A percentile compares a stretch with the other conserved stretches of the same genome.
These are phyloP conservation scores for Salticus scenicus DNA, from an alignment of 2,888 invertebrate species.

Conservation along the genomic window DNA sequence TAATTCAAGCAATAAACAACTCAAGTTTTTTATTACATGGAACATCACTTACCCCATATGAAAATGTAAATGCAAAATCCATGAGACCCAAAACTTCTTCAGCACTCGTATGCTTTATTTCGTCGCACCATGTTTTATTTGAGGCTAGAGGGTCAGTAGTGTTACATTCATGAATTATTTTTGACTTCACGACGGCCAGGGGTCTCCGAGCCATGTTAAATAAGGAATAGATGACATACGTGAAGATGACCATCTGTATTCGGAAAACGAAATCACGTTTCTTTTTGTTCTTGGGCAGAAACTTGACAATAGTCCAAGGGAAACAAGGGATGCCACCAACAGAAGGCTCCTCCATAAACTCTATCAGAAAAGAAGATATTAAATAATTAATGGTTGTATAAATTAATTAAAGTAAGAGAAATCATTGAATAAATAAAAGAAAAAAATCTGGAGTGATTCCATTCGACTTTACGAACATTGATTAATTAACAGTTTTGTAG, in stretches of 20 bases:
- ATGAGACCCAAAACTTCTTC: background rate
- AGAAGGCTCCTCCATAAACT: background rate
- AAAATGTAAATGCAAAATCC: background rate
- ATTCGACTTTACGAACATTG: too few relatives aligned
- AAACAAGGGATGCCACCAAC: background rate
- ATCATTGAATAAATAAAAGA: too few relatives aligned
- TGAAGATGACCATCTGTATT: background rate
- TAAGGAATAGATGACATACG: background rate
- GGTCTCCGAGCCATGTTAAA: background rate
- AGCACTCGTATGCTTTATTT: background rate
- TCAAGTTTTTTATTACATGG: too few relatives aligned
- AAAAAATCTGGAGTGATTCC: too few relatives aligned
- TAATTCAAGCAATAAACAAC: too few relatives aligned
- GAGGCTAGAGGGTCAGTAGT: background rate
- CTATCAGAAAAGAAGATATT: too few relatives aligned
- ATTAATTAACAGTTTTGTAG: too few relatives aligned
- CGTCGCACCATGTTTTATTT: background rate
- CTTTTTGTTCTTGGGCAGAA: background rate
- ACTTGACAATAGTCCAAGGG: background rate
- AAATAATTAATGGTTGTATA: too few relatives aligned
- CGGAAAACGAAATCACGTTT: background rate
- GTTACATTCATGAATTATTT: background rate
- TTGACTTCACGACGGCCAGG: background rate
- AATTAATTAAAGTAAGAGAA: too few relatives aligned
- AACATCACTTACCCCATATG: slow-evolving; percentile 4